Percentiles rank a stretch among this genome's conserved stretches.
Evolutionary conservation across 1,140 invertebrate genomes (phyloP).

Genomic region (Drosophila kikkawai): DNA sequence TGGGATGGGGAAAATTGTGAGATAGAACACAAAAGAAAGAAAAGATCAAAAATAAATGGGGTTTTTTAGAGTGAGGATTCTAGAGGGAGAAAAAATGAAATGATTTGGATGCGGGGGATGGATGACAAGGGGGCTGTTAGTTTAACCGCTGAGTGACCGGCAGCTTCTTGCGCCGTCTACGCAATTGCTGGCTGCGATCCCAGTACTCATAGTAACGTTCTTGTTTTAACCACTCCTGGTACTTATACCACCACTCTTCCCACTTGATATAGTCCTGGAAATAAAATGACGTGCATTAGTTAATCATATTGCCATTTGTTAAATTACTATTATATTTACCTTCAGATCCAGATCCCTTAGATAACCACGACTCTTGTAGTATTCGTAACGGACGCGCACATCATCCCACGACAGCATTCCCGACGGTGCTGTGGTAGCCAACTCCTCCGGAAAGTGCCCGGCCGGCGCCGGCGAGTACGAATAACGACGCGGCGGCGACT

Average conservation of each 20-base stretch:
- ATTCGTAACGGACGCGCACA: constrained; percentile 92
- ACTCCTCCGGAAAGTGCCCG: constrained; percentile 91
- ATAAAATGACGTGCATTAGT: not conserved
- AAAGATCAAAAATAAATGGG: constrained; percentile 7
- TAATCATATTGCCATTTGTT: no score
- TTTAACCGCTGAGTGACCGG: constrained; percentile 86
- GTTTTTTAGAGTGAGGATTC: not conserved
- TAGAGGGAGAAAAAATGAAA: constrained; percentile 8
- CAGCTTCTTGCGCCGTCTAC: constrained; percentile 85
- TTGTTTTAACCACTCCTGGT: constrained; percentile 95
- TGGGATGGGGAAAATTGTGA: constrained; percentile 7
- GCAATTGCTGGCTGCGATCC: constrained; percentile 86
- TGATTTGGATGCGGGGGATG: constrained; percentile 10
- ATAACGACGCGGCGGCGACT: constrained; percentile 85
- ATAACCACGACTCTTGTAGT: constrained; percentile 93
- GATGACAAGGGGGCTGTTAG: constrained; percentile 41
- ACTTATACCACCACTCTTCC: constrained; percentile 97
- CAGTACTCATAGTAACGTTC: constrained; percentile 93
- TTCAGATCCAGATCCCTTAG: constrained; percentile 87
- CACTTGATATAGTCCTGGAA: constrained; percentile 93
- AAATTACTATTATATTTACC: constrained; percentile 35
- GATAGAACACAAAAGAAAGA: constrained; percentile 23
- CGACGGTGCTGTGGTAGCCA: constrained; percentile 89
- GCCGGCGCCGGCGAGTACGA: constrained; percentile 89
- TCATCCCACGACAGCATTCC: constrained; percentile 93